These are phyloP conservation scores for Cairina moschata DNA, from an alignment of 2,113 vertebrate species.

Conservation along the genomic window DNA sequence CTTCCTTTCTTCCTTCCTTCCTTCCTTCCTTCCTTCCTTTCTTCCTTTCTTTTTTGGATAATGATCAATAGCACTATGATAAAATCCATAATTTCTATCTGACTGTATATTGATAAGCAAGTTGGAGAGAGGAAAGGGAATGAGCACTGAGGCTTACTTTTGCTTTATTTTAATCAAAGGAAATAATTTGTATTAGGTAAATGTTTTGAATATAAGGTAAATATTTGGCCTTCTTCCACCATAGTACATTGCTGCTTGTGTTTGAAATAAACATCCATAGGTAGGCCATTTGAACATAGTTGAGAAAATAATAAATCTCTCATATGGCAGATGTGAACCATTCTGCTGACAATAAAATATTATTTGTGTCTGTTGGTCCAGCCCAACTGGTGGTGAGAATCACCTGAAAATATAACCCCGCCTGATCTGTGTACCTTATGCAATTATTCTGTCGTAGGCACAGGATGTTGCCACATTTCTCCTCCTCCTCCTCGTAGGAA, in stretches of 20 bases:
- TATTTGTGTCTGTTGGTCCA: neutral
- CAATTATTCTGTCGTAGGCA: neutral
- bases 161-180: neutral
- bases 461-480: neutral
- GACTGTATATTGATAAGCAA: neutral
- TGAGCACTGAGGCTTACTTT: neutral
- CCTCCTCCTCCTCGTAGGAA: neutral
- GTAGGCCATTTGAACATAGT: neutral
- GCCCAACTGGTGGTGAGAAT: neutral
- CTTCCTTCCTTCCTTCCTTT: no score
- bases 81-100: slow-evolving; percentile 13
- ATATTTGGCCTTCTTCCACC: neutral
- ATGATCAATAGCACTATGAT: neutral
- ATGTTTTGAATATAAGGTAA: neutral
- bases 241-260: neutral
- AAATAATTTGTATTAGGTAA: neutral
- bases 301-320: neutral
- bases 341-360: neutral
- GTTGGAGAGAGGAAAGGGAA: neutral
- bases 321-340: neutral
- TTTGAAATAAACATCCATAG: neutral
- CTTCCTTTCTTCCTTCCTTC: no score
- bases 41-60: neutral
- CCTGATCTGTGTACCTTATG: neutral
- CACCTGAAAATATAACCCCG: neutral